These are phyloP conservation scores for Barnardius zonarius DNA, from an alignment of 2,113 vertebrate genomes.

Conservation along the genomic window DNA sequence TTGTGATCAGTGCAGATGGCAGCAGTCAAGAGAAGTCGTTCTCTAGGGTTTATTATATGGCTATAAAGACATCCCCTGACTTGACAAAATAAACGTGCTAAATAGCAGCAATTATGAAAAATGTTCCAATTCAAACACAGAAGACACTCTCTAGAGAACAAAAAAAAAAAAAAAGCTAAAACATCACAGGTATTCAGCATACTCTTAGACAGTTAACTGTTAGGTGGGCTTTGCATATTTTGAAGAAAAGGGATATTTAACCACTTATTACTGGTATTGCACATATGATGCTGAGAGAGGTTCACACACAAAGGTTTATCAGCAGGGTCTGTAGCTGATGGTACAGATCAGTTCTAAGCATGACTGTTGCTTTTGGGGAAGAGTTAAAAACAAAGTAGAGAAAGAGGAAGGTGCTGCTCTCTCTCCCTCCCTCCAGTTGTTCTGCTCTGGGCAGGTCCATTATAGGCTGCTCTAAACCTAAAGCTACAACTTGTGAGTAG, in stretches of 20 bases:
- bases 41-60: conserved; percentile 77
- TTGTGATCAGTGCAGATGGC: conserved; percentile 78
- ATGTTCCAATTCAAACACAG: conserved; percentile 67
- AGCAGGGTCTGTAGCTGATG: background rate
- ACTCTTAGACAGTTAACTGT: background rate
- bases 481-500: background rate
- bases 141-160: conserved; percentile 24
- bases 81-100: conserved; percentile 77
- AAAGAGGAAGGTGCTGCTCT: background rate
- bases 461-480: background rate
- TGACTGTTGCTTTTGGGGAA: background rate
- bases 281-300: background rate
- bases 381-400: background rate
- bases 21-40: conserved; percentile 75
- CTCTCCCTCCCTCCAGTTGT: background rate
- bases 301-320: background rate
- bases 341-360: background rate
- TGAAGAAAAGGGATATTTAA: background rate
- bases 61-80: conserved; percentile 76
- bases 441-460: background rate
- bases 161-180: background rate
- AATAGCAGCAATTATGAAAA: conserved; percentile 77
- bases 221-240: background rate
- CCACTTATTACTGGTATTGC: background rate
- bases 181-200: background rate